Conservation (phyloP, 2,888 invertebrate genomes). For the Ormyrus thymus region DNA sequence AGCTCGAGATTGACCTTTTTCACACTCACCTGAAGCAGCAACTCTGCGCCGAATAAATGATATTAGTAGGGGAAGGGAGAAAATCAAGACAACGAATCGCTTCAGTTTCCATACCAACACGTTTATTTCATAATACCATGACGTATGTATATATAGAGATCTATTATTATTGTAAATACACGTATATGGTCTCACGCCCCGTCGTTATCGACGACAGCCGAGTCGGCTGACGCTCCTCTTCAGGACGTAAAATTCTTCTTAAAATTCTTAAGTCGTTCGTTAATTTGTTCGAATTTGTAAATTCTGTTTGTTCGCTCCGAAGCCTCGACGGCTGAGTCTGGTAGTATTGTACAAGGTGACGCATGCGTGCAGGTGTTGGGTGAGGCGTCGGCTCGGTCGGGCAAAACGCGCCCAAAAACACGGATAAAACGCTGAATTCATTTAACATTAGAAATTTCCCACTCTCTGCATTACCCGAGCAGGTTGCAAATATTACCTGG, state of each 20-base stretch:
- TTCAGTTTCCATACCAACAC: constrained; percentile 64
- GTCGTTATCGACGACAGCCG: constrained; percentile 11
- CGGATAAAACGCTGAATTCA: constrained; percentile 54
- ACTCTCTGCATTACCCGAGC: constrained; percentile 18
- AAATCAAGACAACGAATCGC: background rate
- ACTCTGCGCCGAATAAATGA: no score
- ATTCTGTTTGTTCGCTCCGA: background rate
- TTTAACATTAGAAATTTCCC: constrained; percentile 53
- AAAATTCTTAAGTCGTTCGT: constrained; percentile 34
- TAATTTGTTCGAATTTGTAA: constrained; percentile 8
- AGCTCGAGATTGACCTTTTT: background rate
- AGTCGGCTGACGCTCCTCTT: constrained; percentile 9
- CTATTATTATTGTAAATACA: constrained; percentile 70
- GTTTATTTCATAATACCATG: constrained; percentile 64
- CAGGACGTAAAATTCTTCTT: constrained; percentile 3
- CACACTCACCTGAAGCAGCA: background rate
- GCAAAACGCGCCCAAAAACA: constrained; percentile 49
- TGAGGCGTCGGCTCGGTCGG: background rate
- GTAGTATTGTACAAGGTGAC: constrained; percentile 52
- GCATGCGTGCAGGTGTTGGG: constrained; percentile 1
- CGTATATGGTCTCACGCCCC: constrained; percentile 65
- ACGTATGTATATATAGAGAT: constrained; percentile 66
- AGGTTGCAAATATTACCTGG: background rate
- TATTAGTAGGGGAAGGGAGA: background rate
- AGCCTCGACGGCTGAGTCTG: background rate